Percentiles rank a stretch among this genome's conserved stretches.
Conservation (phyloP, 2,888 invertebrate genomes). For the Lissocephala sabroskyi region DNA sequence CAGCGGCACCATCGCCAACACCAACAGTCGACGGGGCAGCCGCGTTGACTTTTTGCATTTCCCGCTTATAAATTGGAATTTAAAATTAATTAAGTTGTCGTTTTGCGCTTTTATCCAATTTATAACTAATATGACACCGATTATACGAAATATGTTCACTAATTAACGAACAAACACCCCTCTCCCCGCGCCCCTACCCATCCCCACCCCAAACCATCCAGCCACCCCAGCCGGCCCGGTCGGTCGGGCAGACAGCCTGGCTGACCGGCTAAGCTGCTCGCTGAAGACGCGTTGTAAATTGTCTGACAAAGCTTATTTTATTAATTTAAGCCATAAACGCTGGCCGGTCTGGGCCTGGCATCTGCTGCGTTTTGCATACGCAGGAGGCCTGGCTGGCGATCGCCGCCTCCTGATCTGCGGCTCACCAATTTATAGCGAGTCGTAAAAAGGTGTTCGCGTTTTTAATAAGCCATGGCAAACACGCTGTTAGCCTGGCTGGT, state of each 20-base stretch:
- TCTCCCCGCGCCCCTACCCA: not conserved
- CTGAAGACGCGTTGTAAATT: conserved; percentile 69
- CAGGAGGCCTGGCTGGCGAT: conserved; percentile 15
- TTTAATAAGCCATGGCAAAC: conserved; percentile 65
- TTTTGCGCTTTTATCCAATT: conserved; percentile 72
- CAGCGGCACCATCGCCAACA: conserved; percentile 42
- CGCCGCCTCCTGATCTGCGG: no score
- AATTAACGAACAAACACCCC: conserved; percentile 72
- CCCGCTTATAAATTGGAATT: conserved; percentile 67
- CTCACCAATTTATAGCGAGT: conserved; percentile 56
- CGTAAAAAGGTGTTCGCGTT: conserved; percentile 63
- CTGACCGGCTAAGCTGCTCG: conserved; percentile 62
- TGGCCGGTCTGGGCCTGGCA: conserved; percentile 35
- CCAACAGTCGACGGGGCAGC: conserved; percentile 12
- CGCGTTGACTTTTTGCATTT: conserved; percentile 17
- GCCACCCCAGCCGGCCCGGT: not conserved
- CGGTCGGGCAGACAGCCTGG: conserved; percentile 43
- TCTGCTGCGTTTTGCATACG: conserved; percentile 11
- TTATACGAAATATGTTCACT: conserved; percentile 73
- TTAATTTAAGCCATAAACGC: conserved; percentile 66
- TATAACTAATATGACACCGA: conserved; percentile 73
- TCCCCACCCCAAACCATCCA: conserved; percentile 4
- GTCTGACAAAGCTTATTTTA: conserved; percentile 69
- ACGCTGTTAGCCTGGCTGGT: conserved; percentile 29
- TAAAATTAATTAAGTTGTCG: conserved; percentile 72